Conservation (phyloP, 2,888 invertebrate genomes). For the Strigamia maritima region DNA sequence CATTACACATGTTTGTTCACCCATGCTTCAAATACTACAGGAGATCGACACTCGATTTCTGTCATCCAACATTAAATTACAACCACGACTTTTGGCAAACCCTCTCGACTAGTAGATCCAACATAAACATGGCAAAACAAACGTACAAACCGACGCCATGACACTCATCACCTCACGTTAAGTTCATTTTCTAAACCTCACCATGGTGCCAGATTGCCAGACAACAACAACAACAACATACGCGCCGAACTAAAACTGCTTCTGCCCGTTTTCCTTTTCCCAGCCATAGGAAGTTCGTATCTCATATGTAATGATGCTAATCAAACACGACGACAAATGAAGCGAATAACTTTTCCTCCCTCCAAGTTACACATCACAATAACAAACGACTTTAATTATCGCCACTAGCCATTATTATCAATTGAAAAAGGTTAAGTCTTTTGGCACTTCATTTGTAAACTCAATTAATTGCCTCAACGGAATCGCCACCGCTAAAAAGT, state of each 20-base stretch:
- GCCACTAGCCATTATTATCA: constrained; percentile 20
- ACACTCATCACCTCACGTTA: not conserved
- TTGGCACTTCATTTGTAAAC: constrained; percentile 29
- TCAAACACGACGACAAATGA: constrained; percentile 15
- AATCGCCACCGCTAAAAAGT: constrained; percentile 1
- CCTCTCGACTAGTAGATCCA: not conserved
- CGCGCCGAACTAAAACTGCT: not conserved
- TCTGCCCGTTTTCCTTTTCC: not conserved
- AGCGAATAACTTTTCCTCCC: not conserved
- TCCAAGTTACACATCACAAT: not conserved
- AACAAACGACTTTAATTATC: constrained; percentile 18
- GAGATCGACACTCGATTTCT: constrained; percentile 27
- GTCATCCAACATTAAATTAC: constrained; percentile 19
- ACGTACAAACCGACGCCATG: not conserved
- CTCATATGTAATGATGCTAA: constrained; percentile 17
- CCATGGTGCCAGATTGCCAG: not conserved
- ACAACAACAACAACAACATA: constrained; percentile 7
- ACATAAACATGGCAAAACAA: not conserved
- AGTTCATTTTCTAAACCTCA: not conserved
- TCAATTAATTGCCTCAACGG: constrained; percentile 13
- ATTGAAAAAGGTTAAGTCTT: constrained; percentile 27
- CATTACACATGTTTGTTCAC: constrained; percentile 29
- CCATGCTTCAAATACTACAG: constrained; percentile 5
- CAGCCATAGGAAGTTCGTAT: not conserved
- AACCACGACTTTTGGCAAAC: not conserved